Base-by-base conservation (phyloP, 2,888 invertebrate genomes). In the Rotaria socialis region DNA sequence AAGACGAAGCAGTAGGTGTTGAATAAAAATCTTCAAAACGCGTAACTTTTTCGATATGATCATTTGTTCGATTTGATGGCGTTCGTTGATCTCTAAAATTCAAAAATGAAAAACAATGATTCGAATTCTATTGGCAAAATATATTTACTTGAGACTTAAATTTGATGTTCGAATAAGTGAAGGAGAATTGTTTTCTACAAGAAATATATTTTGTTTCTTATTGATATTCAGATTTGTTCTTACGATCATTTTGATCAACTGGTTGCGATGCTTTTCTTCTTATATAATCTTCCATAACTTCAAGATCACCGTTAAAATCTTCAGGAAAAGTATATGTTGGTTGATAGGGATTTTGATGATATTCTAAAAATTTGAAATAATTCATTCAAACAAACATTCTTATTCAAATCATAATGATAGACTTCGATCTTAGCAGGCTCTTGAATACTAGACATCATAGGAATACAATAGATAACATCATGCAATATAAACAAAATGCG, bases 281-380 rank as follows among this genome's bases (percentile, higher is more conserved):
- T 74, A 74, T 74, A 74, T 74, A 74, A 41, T 74, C 74, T 74
- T 74, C 74, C 74, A 74, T 74, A 1, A 8, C 22, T 19, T 74
- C 74, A 19, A n/a, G 5, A 74, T 74, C 43, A 74, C 74, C 74
- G 24, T 74, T 43, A 41, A 74, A 74, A 7, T 89, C 88, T 74
- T 89, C 89, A 10, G 90, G 90, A 87, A 90, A 90, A 86, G 88
- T 88, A 88, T 90, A 90, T 11, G 90, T 90, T 22, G 90, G 90
- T 85, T 87, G 89, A 87, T 90, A 90, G 22, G 88, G 88, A 86
- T 90, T 90, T 35, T 87, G 88, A 56, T 89, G 90, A 2, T 60
- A 14, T 0, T 60, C 58, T 60, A 27, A 2, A 60, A 58, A 58
- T 8, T 52, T 16, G 3, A 16, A 11, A 3, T 16, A 52, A 52